phyloP scores from a whole-genome alignment of 2,797 vertebrate species.

The Austrolebias charrua region DNA sequence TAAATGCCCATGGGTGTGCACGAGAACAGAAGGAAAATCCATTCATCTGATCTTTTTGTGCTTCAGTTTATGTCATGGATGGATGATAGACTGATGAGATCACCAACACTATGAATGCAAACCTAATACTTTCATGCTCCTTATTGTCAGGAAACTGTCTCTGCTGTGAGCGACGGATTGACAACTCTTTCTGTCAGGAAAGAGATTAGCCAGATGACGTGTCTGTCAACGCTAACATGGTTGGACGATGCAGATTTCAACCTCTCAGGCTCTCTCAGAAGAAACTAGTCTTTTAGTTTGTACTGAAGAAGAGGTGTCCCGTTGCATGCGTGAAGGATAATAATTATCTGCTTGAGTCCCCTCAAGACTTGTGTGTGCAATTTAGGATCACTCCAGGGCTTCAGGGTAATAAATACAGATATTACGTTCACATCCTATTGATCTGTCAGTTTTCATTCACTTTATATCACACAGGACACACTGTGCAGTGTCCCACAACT shows the following conservation, averaged over 20 bases:
- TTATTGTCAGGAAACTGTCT: slow-evolving; percentile 25
- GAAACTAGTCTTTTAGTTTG: slow-evolving; percentile 42
- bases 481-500: slow-evolving; percentile 9
- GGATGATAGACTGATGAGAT: slow-evolving; percentile 43
- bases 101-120: slow-evolving; percentile 30
- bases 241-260: slow-evolving; percentile 34
- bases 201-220: slow-evolving; percentile 20
- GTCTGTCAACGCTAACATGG: slow-evolving; percentile 38
- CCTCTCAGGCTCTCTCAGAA: slow-evolving; percentile 36
- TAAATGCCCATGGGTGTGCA: slow-evolving; percentile 21
- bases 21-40: slow-evolving; percentile 23
- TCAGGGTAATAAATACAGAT: slow-evolving; percentile 62
- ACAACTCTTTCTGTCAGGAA: slow-evolving; percentile 39
- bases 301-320: slow-evolving; percentile 53
- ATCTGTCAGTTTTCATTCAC: slow-evolving; percentile 44
- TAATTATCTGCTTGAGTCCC: slow-evolving; percentile 73
- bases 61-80: slow-evolving; percentile 20
- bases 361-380: slow-evolving; percentile 58
- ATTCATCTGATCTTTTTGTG: slow-evolving; percentile 26
- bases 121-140: slow-evolving; percentile 24
- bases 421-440: slow-evolving; percentile 53
- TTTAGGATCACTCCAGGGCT: slow-evolving; percentile 60
- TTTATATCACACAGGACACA: slow-evolving; percentile 35
- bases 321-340: slow-evolving; percentile 57
- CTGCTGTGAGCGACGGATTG: slow-evolving; percentile 26